A percentile compares a stretch with the other conserved stretches of the same genome.
Conservation (phyloP, 2,797 vertebrate genomes). For the Eospalax fontanierii region DNA sequence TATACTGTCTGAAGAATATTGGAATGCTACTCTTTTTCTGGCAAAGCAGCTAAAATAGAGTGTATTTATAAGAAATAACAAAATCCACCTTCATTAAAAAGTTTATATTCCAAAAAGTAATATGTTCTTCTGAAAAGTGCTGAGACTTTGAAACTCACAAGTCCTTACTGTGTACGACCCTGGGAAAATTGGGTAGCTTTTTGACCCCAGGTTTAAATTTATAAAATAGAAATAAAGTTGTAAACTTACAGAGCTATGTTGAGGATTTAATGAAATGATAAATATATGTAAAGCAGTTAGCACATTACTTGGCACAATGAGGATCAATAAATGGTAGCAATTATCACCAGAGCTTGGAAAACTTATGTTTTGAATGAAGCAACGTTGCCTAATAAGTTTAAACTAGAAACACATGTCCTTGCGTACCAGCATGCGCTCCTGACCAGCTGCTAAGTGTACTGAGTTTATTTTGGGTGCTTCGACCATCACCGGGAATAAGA, state of each 20-base stretch:
- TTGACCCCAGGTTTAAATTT: constrained; percentile 1
- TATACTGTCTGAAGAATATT: constrained; percentile 17
- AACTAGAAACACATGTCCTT: constrained; percentile 31
- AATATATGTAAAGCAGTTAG: constrained; percentile 32
- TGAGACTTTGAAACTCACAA: constrained; percentile 11
- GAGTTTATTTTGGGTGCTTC: background rate
- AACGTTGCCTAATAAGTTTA: constrained; percentile 18
- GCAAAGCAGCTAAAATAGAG: background rate
- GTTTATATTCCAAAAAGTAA: background rate
- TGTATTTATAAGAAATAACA: constrained; percentile 32
- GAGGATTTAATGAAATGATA: constrained; percentile 51
- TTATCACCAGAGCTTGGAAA: constrained; percentile 17
- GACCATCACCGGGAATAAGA: background rate
- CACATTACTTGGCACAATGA: constrained; percentile 38
- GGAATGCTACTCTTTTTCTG: background rate
- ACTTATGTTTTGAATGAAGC: constrained; percentile 55
- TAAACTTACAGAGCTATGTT: background rate
- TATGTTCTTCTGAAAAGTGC: background rate
- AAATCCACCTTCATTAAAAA: constrained; percentile 52
- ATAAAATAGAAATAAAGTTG: constrained; percentile 20
- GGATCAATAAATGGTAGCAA: constrained; percentile 5
- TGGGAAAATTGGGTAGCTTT: background rate
- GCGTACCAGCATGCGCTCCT: background rate
- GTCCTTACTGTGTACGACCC: background rate
- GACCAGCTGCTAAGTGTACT: background rate